Conservation (phyloP, 2,888 invertebrate genomes). For the Crepidodera aurea region DNA sequence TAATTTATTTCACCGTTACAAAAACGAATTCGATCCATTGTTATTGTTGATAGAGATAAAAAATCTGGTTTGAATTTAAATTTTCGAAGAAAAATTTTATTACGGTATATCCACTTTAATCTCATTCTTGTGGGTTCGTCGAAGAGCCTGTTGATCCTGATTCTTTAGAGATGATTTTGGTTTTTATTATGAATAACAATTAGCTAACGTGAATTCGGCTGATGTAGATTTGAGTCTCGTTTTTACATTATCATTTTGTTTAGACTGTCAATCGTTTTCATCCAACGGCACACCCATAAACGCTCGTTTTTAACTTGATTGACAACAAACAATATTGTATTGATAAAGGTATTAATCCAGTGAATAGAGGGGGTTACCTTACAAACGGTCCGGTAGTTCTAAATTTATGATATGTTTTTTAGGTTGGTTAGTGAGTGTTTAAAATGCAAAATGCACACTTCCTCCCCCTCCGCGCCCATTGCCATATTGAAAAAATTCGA, state of each 20-base stretch:
- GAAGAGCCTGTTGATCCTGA: neutral
- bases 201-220: neutral
- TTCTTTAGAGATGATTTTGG: neutral
- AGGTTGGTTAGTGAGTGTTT: too few relatives aligned
- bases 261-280: neutral
- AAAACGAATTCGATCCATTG: neutral
- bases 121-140: neutral
- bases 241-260: neutral
- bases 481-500: too few relatives aligned
- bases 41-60: neutral
- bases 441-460: too few relatives aligned
- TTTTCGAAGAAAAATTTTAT: constrained; percentile 7
- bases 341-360: too few relatives aligned
- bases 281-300: too few relatives aligned
- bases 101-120: neutral
- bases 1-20: constrained; percentile 5
- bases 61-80: neutral
- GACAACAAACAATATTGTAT: too few relatives aligned
- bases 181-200: neutral
- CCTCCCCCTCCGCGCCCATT: too few relatives aligned
- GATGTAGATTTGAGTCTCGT: neutral
- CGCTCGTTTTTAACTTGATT: too few relatives aligned
- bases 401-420: too few relatives aligned
- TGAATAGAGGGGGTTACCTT: too few relatives aligned
- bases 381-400: too few relatives aligned